These are phyloP conservation scores for Zeugodacus cucurbitae DNA, from an alignment of 1,140 invertebrate species.

Conservation along the genomic window DNA sequence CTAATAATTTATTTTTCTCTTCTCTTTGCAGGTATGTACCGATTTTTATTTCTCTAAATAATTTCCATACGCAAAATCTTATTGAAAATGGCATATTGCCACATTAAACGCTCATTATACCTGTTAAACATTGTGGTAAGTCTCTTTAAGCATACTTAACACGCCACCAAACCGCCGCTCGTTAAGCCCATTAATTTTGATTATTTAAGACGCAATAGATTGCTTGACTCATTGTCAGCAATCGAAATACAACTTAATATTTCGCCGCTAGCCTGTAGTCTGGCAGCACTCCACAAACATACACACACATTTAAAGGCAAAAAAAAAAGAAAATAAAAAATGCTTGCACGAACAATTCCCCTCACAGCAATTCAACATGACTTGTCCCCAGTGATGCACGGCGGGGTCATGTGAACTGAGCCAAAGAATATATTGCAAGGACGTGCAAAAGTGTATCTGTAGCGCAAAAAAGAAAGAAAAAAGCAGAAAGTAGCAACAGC, in stretches of 20 bases:
- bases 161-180: background rate
- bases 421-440: background rate
- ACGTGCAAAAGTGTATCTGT: background rate
- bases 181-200: constrained; percentile 33
- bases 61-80: background rate
- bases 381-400: constrained; percentile 4
- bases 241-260: background rate
- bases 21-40: constrained; percentile 5
- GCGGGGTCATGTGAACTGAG: background rate
- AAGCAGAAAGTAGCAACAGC: background rate
- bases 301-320: background rate
- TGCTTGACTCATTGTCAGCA: background rate
- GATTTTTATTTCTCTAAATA: background rate
- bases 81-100: background rate
- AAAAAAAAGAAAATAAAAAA: background rate
- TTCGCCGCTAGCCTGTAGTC: background rate
- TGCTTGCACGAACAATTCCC: background rate
- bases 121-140: background rate
- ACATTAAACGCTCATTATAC: background rate
- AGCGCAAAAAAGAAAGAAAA: background rate
- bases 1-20: background rate
- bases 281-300: background rate
- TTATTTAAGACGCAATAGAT: constrained; percentile 7
- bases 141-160: background rate
- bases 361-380: constrained; percentile 3